Conservation (phyloP, 2,113 vertebrate genomes). For the Nymphicus hollandicus region DNA sequence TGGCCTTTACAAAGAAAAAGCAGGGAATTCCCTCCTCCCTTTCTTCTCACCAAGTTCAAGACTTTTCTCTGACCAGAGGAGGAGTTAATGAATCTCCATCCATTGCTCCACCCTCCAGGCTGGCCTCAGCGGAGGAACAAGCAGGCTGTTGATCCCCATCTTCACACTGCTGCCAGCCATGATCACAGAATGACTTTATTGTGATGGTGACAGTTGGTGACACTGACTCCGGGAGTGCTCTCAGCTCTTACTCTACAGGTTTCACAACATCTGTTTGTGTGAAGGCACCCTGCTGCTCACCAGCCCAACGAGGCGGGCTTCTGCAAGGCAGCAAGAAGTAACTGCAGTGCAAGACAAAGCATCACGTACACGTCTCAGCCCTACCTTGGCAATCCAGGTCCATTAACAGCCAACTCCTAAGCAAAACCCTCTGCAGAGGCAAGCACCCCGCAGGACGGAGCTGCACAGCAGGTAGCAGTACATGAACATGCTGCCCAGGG, state of each 20-base stretch:
- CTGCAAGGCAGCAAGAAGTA: neutral
- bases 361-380: accelerated
- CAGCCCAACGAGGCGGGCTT: neutral
- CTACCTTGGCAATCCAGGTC: neutral
- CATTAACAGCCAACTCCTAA: accelerated
- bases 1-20: neutral
- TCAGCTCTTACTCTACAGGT: neutral
- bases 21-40: neutral
- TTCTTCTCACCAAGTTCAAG: neutral
- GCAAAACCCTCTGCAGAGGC: neutral
- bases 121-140: neutral
- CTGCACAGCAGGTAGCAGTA: neutral
- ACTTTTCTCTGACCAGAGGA: neutral
- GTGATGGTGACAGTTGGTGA: neutral
- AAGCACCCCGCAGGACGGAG: neutral
- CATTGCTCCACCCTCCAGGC: neutral
- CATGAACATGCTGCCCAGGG: accelerated
- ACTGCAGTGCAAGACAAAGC: neutral
- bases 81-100: neutral
- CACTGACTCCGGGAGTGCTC: neutral
- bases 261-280: neutral
- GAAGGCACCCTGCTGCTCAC: neutral
- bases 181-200: neutral
- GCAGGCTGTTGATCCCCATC: neutral
- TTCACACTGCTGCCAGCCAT: neutral